phyloP scores from a whole-genome alignment of 2,113 vertebrate species.

The Alosa alosa region DNA sequence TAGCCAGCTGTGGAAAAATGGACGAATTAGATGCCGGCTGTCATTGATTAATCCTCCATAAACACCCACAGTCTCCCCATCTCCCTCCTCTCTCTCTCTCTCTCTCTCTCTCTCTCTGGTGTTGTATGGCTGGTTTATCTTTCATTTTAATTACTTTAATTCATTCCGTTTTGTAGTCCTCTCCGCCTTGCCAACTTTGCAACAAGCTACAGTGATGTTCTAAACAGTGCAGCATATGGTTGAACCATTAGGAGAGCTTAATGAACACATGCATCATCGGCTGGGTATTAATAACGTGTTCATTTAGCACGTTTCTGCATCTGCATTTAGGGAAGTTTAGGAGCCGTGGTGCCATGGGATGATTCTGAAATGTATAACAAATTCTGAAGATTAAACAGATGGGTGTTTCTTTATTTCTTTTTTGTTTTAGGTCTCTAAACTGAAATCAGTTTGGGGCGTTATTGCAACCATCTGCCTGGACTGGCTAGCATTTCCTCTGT shows the following conservation, averaged over 20 bases:
- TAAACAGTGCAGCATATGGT: neutral
- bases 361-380: slow-evolving; percentile 40
- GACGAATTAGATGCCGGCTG: neutral
- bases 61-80: neutral
- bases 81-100: too few species aligned
- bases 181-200: neutral
- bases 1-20: neutral
- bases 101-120: too few species aligned
- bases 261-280: slow-evolving; percentile 1
- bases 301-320: neutral
- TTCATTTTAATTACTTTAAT: slow-evolving; percentile 1
- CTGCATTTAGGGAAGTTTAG: neutral
- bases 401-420: neutral
- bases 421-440: slow-evolving; percentile 29
- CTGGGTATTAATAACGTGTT: neutral
- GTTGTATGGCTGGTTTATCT: neutral
- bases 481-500: slow-evolving; percentile 34
- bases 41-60: neutral
- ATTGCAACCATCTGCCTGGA: slow-evolving; percentile 57
- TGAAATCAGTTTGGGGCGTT: slow-evolving; percentile 48
- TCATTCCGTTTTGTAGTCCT: neutral
- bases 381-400: slow-evolving; percentile 27
- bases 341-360: neutral
- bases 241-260: neutral
- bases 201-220: neutral